Evolutionary conservation across 1,140 invertebrate genomes (phyloP).

Genomic region (Hyphantria cunea): DNA sequence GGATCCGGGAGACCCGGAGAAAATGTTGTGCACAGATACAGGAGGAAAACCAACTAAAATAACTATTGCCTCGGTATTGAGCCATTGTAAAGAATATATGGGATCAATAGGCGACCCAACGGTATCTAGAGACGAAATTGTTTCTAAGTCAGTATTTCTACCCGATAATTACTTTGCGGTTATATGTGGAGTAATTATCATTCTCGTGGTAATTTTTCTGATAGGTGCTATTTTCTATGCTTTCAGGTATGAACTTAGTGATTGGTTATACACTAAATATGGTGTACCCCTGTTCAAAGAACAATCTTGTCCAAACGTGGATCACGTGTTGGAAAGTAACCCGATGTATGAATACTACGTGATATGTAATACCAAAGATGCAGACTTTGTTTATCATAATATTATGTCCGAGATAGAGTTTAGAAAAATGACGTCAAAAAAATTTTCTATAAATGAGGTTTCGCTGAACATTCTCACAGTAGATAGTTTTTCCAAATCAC

Average conservation of each 20-base stretch:
- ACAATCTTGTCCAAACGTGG: constrained; percentile 75
- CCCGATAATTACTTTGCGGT: constrained; percentile 86
- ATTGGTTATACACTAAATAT: constrained; percentile 89
- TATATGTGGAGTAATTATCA: constrained; percentile 87
- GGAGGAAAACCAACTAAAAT: constrained; percentile 77
- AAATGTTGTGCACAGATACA: constrained; percentile 83
- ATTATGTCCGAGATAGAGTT: constrained; percentile 90
- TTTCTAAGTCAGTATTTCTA: constrained; percentile 80
- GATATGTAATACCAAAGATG: constrained; percentile 93
- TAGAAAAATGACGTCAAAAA: constrained; percentile 74
- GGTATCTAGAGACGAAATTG: constrained; percentile 83
- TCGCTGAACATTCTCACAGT: constrained; percentile 73
- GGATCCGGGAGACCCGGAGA: constrained; percentile 83
- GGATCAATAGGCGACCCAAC: constrained; percentile 84
- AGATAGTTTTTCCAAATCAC: constrained; percentile 77
- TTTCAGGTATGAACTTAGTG: constrained; percentile 88
- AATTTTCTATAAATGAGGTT: constrained; percentile 59
- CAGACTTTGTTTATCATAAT: constrained; percentile 89
- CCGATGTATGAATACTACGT: constrained; percentile 93
- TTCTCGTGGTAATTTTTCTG: constrained; percentile 87
- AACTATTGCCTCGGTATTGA: constrained; percentile 84
- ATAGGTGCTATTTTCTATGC: constrained; percentile 87
- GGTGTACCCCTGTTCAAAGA: constrained; percentile 87
- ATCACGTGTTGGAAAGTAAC: constrained; percentile 82
- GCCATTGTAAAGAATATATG: constrained; percentile 84